Base-by-base conservation (phyloP, 2,888 invertebrate genomes). In the Chloroclysta siterata region DNA sequence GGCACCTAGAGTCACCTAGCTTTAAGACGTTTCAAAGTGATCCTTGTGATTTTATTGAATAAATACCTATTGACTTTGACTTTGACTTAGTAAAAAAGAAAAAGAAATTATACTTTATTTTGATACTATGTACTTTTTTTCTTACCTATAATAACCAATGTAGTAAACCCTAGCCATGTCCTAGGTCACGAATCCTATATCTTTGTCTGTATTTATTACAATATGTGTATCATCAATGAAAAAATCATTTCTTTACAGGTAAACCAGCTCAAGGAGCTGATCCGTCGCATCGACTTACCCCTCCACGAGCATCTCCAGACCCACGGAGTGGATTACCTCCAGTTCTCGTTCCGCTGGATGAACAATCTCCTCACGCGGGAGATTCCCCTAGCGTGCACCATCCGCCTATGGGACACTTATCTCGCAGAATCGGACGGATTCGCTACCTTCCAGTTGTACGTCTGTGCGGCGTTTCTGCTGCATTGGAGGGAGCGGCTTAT, bases 331-430 rank as follows among this genome's bases (percentile, higher is more conserved):
- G 99, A 99, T 92, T 99, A 99, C 92, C 95, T 99, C 50, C 99
- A 99, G 93, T 99, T 99, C 93, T 98, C 99, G 0, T 99, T 99
- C 93, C 96, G 99, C 14, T 99, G 99, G 99, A 98, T 99, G 97
- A 99, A 99, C 92, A 99, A 99, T 94, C 94, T 99, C 59, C 94
- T 99, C 65, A 99, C 99, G 74, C 94, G 99, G 69, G 99, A 99
- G 93, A 95, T 99, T 72, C 99, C 99, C 4, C 94, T 99, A 14
- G 95, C 98, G 53, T 99, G 99, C 89, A 98, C 99, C 58, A 99
- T 99, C 73, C 95, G 99, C 51, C 93, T 99, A 17, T 99, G 99
- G 99, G 99, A 99, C 91, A 99, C 99, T 1, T 99, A 99, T 93
- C 94, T 99, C 73, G 98, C 99, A 0, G 98, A 98, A 89, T 97